A percentile compares a stretch with the other conserved stretches of the same genome.
These are phyloP conservation scores for Copidosoma floridanum DNA, from an alignment of 1,140 invertebrate species.

Conservation along the genomic window DNA sequence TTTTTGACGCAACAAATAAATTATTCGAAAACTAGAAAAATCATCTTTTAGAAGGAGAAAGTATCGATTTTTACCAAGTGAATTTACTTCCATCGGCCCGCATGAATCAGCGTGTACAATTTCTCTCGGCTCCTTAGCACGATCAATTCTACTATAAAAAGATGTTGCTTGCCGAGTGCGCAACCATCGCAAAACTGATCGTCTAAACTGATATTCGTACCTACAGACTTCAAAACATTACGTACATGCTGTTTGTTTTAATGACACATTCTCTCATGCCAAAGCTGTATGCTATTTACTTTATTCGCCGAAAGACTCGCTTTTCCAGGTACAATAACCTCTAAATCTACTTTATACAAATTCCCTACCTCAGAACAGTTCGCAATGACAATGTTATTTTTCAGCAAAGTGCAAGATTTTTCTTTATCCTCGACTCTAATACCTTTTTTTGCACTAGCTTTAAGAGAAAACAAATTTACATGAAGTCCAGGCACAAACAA, in stretches of 20 bases:
- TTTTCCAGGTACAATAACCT: not conserved
- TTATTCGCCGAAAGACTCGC: not conserved
- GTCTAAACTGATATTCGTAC: too few species aligned
- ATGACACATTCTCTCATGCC: not conserved
- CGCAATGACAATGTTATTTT: not conserved
- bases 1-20: slow-evolving; percentile 43
- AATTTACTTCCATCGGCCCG: slow-evolving; percentile 6
- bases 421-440: not conserved
- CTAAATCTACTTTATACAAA: slow-evolving; percentile 12
- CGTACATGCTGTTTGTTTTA: not conserved
- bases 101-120: slow-evolving; percentile 4
- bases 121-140: not conserved
- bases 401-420: not conserved
- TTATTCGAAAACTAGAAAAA: slow-evolving; percentile 3
- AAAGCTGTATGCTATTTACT: not conserved
- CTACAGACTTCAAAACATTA: not conserved
- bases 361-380: not conserved
- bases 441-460: not conserved
- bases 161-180: not conserved
- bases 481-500: not conserved
- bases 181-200: not conserved
- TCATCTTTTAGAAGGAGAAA: not conserved
- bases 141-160: not conserved
- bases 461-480: not conserved
- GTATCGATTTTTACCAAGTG: not conserved